Evolutionary conservation across 2,113 vertebrate species (phyloP).

Genomic region (Girardinichthys multiradiatus): DNA sequence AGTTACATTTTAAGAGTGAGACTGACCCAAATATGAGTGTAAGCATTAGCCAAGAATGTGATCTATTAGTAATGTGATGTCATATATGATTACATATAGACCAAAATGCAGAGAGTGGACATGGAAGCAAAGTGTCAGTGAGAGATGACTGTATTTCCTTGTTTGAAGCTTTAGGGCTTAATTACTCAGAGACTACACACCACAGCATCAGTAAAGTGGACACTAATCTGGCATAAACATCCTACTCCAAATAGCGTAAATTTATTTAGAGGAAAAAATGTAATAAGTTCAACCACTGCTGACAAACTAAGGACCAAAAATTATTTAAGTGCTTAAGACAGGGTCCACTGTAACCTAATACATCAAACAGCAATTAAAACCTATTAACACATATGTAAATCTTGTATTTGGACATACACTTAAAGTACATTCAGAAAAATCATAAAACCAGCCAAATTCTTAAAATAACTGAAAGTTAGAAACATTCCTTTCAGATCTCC

Average conservation of each 20-base stretch:
- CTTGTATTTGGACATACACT: no score
- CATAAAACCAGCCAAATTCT: background rate
- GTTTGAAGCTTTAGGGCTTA: slow-evolving; percentile 35
- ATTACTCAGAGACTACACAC: slow-evolving; percentile 33
- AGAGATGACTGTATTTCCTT: slow-evolving; percentile 2
- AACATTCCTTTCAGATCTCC: background rate
- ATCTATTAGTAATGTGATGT: slow-evolving; percentile 47
- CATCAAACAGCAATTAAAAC: background rate
- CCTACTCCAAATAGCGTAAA: slow-evolving; percentile 7
- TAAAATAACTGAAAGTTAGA: background rate
- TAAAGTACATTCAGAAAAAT: background rate
- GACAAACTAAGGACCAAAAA: slow-evolving; percentile 10
- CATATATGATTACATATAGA: slow-evolving; percentile 42
- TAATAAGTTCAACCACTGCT: background rate
- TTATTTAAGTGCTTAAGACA: background rate
- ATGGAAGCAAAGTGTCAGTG: slow-evolving; percentile 9
- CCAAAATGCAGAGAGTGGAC: slow-evolving; percentile 10
- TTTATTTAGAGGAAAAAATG: slow-evolving; percentile 4
- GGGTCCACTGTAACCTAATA: no score
- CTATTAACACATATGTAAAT: background rate
- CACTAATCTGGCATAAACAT: slow-evolving; percentile 49
- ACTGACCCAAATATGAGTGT: slow-evolving; percentile 67
- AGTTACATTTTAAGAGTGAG: slow-evolving; percentile 49
- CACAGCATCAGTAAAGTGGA: slow-evolving; percentile 37
- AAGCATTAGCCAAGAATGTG: slow-evolving; percentile 44